A percentile compares a stretch with the other conserved stretches of the same genome.
phyloP scores from a whole-genome alignment of 2,888 invertebrate genomes.

The Priocnemis perturbator region DNA sequence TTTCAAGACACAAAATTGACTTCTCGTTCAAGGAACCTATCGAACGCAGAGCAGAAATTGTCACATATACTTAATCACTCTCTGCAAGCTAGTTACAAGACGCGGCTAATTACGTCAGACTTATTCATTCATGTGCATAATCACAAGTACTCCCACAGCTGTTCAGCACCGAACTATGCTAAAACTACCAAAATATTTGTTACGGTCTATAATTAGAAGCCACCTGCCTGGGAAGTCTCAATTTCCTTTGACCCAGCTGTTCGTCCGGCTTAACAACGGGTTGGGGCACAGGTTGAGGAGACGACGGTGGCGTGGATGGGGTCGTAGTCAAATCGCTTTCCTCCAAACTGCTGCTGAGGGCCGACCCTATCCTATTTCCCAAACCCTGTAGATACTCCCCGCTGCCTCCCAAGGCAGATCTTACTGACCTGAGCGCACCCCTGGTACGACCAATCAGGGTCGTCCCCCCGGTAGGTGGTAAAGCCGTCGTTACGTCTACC shows the following conservation, averaged over 20 bases:
- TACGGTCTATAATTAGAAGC: background rate
- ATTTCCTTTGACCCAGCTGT: conserved; percentile 60
- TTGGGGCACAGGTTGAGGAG: conserved; percentile 48
- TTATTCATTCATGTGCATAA: too few relatives aligned
- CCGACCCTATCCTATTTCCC: conserved; percentile 70
- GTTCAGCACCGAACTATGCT: too few relatives aligned
- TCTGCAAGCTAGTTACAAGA: too few relatives aligned
- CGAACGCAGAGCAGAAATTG: too few relatives aligned
- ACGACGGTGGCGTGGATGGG: conserved; percentile 64
- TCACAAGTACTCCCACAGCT: too few relatives aligned
- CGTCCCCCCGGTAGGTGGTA: conserved; percentile 58
- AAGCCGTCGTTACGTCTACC: conserved; percentile 67
- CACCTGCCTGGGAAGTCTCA: conserved; percentile 63
- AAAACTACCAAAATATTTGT: too few relatives aligned
- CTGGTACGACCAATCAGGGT: conserved; percentile 71
- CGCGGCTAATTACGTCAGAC: too few relatives aligned
- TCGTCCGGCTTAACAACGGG: conserved; percentile 51
- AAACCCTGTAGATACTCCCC: conserved; percentile 73
- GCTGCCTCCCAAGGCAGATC: conserved; percentile 70
- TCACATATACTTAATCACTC: too few relatives aligned
- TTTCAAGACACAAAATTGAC: too few relatives aligned
- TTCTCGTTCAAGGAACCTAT: too few relatives aligned
- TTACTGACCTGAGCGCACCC: conserved; percentile 71
- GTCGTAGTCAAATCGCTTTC: conserved; percentile 69
- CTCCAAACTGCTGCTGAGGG: conserved; percentile 71